A percentile compares a stretch with the other conserved stretches of the same genome.
Conservation (phyloP, 2,888 invertebrate genomes). For the Agrotis ipsilon region DNA sequence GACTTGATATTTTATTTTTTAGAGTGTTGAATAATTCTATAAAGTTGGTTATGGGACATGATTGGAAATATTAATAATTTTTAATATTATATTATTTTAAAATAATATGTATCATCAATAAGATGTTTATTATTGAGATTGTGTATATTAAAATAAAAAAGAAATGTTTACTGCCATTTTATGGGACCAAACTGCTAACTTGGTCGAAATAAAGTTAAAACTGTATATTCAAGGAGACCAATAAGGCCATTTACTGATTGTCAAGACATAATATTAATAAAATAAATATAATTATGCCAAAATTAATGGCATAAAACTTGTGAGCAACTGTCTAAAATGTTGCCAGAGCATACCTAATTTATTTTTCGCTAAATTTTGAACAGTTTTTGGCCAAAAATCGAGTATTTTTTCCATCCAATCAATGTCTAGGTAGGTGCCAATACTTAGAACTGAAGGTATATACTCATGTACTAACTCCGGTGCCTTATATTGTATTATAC, state of each 20-base stretch:
- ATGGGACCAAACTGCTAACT: conserved; percentile 56
- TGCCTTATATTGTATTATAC: conserved; percentile 85
- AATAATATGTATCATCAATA: conserved; percentile 25
- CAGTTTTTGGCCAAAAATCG: conserved; percentile 2
- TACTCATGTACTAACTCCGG: conserved; percentile 80
- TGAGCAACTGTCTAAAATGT: neutral
- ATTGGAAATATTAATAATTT: conserved; percentile 48
- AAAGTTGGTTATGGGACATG: conserved; percentile 57
- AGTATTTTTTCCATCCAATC: conserved; percentile 43
- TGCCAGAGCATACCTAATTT: conserved; percentile 5
- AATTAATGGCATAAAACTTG: neutral
- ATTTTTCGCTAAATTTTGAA: conserved; percentile 10
- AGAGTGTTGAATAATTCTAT: conserved; percentile 47
- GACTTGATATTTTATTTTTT: conserved; percentile 67
- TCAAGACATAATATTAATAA: conserved; percentile 16
- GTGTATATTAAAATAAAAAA: conserved; percentile 32
- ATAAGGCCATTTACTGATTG: neutral
- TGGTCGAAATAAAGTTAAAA: conserved; percentile 15
- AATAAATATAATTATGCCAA: neutral
- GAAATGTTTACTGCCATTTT: conserved; percentile 42
- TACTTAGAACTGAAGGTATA: conserved; percentile 75
- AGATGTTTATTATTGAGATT: conserved; percentile 41
- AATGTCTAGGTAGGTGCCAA: conserved; percentile 60
- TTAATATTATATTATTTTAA: conserved; percentile 30
- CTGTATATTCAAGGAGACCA: conserved; percentile 1